Evolutionary conservation across 2,888 invertebrate species (phyloP), one percentile per base, ranked within the genome.

Genomic region (Hipparchia sbordonii): DNA sequence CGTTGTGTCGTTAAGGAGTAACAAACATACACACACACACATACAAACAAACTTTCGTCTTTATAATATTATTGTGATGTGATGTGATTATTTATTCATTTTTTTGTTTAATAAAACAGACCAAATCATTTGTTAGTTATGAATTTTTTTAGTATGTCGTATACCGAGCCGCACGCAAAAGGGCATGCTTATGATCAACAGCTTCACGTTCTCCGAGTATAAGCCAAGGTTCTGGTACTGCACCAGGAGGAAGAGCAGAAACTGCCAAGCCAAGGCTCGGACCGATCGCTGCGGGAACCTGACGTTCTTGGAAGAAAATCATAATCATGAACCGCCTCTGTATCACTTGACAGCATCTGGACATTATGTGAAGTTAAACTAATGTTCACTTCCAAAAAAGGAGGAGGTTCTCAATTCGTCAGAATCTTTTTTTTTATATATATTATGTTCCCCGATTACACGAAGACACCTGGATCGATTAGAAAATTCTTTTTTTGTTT

Each of bases 181-280:
- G 67, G 82, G 82, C n/a, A 72, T 87, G 74, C 76, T 88, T 2
- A 86, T 85, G 86, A 79, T 88, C n/a, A 86, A 87, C 70, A 84
- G 85, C 0, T 88, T 79, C 66, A 87, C 88, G 0, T 89, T 79
- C 74, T 87, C 88, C 0, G 81, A 86, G 72, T 87, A 85, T 71
- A 80, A 74, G 0, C 82, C 82, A 5, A 79, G 76, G 61, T 86
- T 84, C 69, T 88, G 87, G 88, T 88, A 88, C 70, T 89, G 89
- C 62, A 87, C 88, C 1, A 87, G 85, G 77, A 86, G 79, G 72
- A 81, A 80, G 45, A 76, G 78, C 2, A 82, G 81, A 0, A 56
- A 45, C 7, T 89, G 88, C 74, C 67, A 72, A 2, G 85, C 85
- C 0, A 83, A 81, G 56, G 86, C 84, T 1, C 82, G 84, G 0